Base-by-base conservation (phyloP, 2,113 vertebrate species). In the Oryzias curvinotus region DNA sequence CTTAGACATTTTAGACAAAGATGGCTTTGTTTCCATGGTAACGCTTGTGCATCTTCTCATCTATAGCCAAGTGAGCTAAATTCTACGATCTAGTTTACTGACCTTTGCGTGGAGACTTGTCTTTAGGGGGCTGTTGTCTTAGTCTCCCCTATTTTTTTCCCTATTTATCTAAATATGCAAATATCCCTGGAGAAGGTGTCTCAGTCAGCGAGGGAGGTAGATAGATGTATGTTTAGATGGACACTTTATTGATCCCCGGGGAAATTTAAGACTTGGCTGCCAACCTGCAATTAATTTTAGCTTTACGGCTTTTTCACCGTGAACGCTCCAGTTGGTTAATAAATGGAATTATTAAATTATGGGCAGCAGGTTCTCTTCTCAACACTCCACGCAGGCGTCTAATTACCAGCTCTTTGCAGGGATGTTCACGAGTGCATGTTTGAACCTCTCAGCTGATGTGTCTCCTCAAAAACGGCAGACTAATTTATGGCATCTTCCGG, bases 401-500 rank as follows among this genome's bases (percentile, higher is more conserved):
- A 65, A 5, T 47, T 16, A 45, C 56, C 43, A 64, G 10, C 18
- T 36, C 46, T 25, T 5, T 16, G 7, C 28, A 14, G 1, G 5
- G 52, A 43, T 26, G 4, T 52, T 25, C 25, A 56, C 4, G 8
- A 28, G 7, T 55, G 7, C 50, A 3, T 10, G 10, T 26, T 26
- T 44, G 45, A 48, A 46, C 50, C 42, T 26, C 48, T 28, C 5
- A n/a, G 5, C 26, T 21, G 28, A 14, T 45, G 50, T 30, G 47
- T 61, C 53, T 74, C 50, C 65, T 70, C 8, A 25, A 67, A n/a
- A 68, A 52, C 67, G 42, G 53, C 47, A 13, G 43, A 0, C 2
- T 75, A 68, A 83, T 81, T 81, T 78, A 75, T 78, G 14, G 42
- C 63, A 57, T 82, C 72, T 53, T 75, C 65, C 26, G 45, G 54